Percentiles rank a stretch among this genome's conserved stretches.
These are phyloP conservation scores for Halcyon smyrnensis DNA, from an alignment of 2,797 vertebrate genomes.

Conservation along the genomic window DNA sequence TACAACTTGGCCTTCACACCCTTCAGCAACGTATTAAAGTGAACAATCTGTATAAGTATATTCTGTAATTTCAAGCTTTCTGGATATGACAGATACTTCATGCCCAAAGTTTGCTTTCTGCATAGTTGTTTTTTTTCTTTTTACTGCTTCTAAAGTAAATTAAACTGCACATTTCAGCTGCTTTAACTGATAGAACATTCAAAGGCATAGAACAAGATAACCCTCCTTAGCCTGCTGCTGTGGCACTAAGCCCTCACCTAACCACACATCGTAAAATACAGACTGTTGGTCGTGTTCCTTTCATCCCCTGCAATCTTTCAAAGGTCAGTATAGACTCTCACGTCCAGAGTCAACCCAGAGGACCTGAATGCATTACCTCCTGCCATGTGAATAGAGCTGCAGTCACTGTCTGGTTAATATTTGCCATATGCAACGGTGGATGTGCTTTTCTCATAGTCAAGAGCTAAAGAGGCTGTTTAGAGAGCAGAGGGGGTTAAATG, in stretches of 20 bases:
- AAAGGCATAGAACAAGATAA: not conserved
- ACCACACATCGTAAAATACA: not conserved
- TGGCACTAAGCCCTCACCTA: not conserved
- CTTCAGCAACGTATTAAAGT: not conserved
- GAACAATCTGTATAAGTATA: not conserved
- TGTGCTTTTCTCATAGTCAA: slow-evolving; percentile 27
- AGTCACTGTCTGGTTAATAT: slow-evolving; percentile 71
- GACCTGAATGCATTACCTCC: not conserved
- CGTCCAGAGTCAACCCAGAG: not conserved
- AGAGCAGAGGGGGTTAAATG: slow-evolving; percentile 33
- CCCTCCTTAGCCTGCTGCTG: not conserved
- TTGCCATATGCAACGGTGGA: slow-evolving; percentile 32
- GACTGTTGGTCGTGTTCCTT: not conserved
- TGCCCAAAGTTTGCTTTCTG: not conserved
- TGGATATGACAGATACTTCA: not conserved
- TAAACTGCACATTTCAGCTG: not conserved
- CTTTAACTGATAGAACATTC: not conserved
- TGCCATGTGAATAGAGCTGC: slow-evolving; percentile 16
- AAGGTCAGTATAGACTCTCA: slow-evolving; percentile 44
- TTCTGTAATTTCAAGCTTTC: not conserved
- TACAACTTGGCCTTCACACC: not conserved
- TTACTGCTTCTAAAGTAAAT: not conserved
- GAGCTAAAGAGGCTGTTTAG: slow-evolving; percentile 64
- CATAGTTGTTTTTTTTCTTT: not conserved
- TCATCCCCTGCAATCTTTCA: slow-evolving; percentile 11